Percentiles rank a stretch among this genome's conserved stretches.
phyloP scores from a whole-genome alignment of 2,797 vertebrate species.

The Pseudochromis fuscus region DNA sequence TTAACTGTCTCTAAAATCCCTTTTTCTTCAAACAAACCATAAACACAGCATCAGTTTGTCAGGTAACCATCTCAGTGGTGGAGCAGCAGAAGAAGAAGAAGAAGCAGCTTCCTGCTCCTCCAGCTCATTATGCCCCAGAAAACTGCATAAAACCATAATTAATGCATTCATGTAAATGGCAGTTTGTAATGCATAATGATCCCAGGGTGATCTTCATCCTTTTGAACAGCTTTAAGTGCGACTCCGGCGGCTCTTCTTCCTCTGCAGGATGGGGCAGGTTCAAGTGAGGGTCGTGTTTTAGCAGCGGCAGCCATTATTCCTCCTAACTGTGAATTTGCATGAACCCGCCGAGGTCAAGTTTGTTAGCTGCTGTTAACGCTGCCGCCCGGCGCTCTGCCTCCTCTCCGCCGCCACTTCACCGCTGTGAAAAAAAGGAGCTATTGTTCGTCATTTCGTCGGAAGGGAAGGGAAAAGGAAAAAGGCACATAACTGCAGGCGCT shows the following conservation, averaged over 20 bases:
- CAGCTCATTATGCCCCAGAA: not conserved
- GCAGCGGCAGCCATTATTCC: constrained; percentile 50
- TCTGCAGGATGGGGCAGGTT: constrained; percentile 47
- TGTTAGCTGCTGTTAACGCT: constrained; percentile 52
- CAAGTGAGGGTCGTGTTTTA: constrained; percentile 48
- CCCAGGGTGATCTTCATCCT: constrained; percentile 30
- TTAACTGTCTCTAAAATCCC: too few species aligned
- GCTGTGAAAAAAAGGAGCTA: constrained; percentile 27
- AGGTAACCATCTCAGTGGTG: not conserved
- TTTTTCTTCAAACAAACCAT: too few species aligned
- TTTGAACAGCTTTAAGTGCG: constrained; percentile 18
- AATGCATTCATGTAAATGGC: constrained; percentile 37
- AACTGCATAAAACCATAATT: constrained; percentile 22
- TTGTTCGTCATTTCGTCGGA: constrained; percentile 57
- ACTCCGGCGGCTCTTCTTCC: constrained; percentile 25
- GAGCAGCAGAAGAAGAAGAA: not conserved
- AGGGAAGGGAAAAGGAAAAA: constrained; percentile 32
- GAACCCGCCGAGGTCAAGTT: constrained; percentile 62
- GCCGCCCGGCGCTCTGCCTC: constrained; percentile 27
- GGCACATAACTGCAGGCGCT: constrained; percentile 75
- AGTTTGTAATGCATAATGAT: constrained; percentile 13
- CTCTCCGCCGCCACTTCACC: constrained; percentile 45
- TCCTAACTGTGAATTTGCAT: constrained; percentile 46
- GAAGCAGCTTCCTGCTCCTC: too few species aligned
- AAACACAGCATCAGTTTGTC: too few species aligned